Evolutionary conservation across 2,888 invertebrate genomes (phyloP), one percentile per base, ranked within the genome.

Genomic region (Cyclophora punctaria): DNA sequence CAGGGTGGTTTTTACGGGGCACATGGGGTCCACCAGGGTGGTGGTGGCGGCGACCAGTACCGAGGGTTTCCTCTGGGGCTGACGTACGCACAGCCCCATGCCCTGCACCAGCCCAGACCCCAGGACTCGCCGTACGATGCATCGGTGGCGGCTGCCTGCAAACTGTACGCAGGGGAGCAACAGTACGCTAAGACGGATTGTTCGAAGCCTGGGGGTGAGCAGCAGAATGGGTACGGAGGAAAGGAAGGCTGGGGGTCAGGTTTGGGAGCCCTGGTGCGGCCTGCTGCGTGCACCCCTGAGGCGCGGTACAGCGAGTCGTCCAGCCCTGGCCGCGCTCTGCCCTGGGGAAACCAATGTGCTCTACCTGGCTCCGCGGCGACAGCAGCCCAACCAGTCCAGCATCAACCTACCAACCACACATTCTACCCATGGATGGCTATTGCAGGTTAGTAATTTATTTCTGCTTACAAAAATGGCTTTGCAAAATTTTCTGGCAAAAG

Each of bases 371-470:
- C 95, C 60, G 93, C 94, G 60, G 93, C 94, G 62, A 92, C 94
- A 75, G 93, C 95, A 66, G 92, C 93, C 48, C 95, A 95, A 69
- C 96, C 94, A 78, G 93, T 96, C 66, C 96, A 96, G 87, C 96
- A 96, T 89, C 95, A 95, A 89, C 92, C 94, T 84, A 93, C 92
- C 89, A 95, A 93, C 88, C 96, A 97, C 92, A 96, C 96, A 78
- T 97, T 97, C 91, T 97, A 97, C 90, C 97, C 97, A 71, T 97
- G 97, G 97, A 97, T 97, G 97, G 97, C 97, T 90, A 97, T 97
- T 91, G 97, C 97, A 97, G 97, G 97, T 97, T 88, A 93, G 95
- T 91, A 45, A 44, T 53, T 46, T 45, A 47, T n/a, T 33, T 44
- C 37, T 37, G 20, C 37, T 5, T 37, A 37, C 37, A 37, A 37